phyloP scores from a whole-genome alignment of 1,140 invertebrate genomes.

The Phthorimaea operculella region DNA sequence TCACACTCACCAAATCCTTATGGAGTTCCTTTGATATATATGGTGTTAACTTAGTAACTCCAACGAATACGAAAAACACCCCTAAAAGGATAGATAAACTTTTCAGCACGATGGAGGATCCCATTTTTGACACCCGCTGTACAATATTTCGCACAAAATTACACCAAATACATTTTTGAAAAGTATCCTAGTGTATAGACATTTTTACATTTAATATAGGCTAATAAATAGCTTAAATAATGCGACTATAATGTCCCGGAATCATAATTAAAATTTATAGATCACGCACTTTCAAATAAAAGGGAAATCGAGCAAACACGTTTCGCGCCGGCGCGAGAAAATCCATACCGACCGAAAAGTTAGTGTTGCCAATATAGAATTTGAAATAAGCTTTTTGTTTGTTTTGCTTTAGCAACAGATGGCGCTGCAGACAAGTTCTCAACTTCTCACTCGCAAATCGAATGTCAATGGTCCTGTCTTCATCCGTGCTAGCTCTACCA shows the following conservation, averaged over 20 bases:
- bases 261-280: constrained; percentile 2
- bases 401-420: neutral
- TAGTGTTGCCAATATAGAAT: constrained; percentile 14
- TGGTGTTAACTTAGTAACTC: constrained; percentile 91
- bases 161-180: constrained; percentile 9
- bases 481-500: no score
- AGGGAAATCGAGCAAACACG: constrained; percentile 21
- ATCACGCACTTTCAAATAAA: constrained; percentile 8
- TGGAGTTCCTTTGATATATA: constrained; percentile 94
- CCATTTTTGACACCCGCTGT: constrained; percentile 36
- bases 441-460: no score
- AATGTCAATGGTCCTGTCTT: no score
- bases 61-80: constrained; percentile 96
- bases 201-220: neutral
- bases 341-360: constrained; percentile 25
- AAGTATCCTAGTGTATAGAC: neutral
- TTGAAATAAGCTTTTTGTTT: neutral
- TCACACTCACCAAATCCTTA: constrained; percentile 89
- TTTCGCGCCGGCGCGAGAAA: constrained; percentile 51
- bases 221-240: neutral
- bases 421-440: no score
- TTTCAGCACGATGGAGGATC: constrained; percentile 87
- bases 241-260: neutral
- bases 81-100: constrained; percentile 92
- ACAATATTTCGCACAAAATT: constrained; percentile 15